phyloP scores from a whole-genome alignment of 2,797 vertebrate species.

The Sebastes matsubarae region DNA sequence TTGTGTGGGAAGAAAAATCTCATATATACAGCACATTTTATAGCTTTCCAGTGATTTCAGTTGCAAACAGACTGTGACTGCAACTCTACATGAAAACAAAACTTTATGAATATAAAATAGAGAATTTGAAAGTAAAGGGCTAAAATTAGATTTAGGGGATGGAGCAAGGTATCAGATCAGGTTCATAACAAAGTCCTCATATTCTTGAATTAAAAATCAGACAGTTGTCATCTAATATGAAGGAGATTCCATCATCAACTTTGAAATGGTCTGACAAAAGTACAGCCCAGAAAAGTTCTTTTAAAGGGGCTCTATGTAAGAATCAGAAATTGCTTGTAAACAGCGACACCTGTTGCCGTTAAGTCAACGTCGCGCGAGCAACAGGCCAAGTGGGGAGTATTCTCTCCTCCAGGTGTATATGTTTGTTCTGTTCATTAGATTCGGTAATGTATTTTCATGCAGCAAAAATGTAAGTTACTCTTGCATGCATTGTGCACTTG shows the following conservation, averaged over 20 bases:
- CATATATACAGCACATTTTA: neutral
- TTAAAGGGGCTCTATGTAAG: neutral
- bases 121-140: neutral
- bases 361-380: too few relatives aligned
- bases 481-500: neutral
- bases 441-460: neutral
- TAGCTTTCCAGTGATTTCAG: neutral
- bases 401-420: neutral
- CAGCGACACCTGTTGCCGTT: too few relatives aligned
- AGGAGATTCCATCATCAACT: neutral
- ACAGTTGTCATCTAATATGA: neutral
- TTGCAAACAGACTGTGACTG: neutral
- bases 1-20: neutral
- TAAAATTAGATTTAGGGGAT: fast-evolving
- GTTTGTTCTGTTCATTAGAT: neutral
- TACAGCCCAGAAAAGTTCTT: neutral
- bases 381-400: neutral
- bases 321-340: too few relatives aligned
- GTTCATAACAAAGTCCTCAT: neutral
- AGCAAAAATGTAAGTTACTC: neutral
- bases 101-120: neutral
- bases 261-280: neutral
- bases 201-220: neutral
- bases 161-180: neutral
- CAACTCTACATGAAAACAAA: neutral